Evolutionary conservation across 1,140 invertebrate species (phyloP).

Genomic region (Armadillidium nasatum): DNA sequence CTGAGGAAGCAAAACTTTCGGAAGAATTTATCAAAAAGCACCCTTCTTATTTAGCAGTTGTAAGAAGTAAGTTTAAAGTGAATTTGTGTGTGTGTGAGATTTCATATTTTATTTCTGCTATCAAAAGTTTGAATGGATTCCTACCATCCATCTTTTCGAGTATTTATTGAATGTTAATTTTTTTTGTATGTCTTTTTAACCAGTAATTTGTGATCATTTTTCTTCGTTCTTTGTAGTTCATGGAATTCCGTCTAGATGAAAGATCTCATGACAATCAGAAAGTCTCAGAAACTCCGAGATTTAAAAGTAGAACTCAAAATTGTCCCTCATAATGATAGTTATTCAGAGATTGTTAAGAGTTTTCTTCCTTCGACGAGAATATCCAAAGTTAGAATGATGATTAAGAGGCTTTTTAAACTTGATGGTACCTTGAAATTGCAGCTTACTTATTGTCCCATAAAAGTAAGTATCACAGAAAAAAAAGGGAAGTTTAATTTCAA

Average conservation of each 20-base stretch:
- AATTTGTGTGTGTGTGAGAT: not conserved
- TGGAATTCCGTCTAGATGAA: not conserved
- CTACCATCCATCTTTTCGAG: not conserved
- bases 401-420: no score
- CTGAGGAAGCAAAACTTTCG: not conserved
- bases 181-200: not conserved
- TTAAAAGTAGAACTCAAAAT: not conserved
- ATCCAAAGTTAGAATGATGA: no score
- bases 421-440: no score
- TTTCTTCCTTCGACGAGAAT: no score
- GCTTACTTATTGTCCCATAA: no score
- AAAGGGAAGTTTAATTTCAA: no score
- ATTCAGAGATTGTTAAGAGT: no score
- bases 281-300: not conserved
- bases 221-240: not conserved
- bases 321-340: no score
- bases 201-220: not conserved
- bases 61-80: constrained; percentile 8
- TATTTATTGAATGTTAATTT: not conserved
- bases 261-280: not conserved
- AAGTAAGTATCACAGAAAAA: no score
- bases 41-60: constrained; percentile 20
- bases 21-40: constrained; percentile 19
- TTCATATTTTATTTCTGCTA: not conserved
- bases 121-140: not conserved